Evolutionary conservation across 2,888 invertebrate species (phyloP), one percentile per base, ranked within the genome.

Genomic region (Sinopyrophorus schimmeli): DNA sequence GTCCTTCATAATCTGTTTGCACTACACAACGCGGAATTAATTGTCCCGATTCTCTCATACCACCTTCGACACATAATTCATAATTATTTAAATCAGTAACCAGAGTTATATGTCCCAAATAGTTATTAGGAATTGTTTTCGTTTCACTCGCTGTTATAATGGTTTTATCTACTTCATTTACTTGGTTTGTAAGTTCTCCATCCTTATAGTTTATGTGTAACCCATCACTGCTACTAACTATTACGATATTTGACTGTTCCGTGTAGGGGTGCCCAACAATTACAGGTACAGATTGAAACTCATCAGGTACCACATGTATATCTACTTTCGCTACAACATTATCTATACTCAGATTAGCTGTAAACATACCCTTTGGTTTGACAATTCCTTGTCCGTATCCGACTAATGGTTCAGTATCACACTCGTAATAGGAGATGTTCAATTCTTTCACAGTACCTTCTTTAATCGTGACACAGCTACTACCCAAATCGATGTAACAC

Each of bases 241-340:
- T 55, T 11, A 48, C 20, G 2, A 61, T 44, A 10, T 55, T 51
- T 2, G 44, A 30, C 26, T 61, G 53, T 21, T 60, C 58, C 3
- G 57, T 59, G 30, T 48, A 63, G 9, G 58, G 56, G 43, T 62
- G 61, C 3, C 59, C 59, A 12, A 62, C 48, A 24, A 62, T 26
- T 5, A 63, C 32, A 1, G 56, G 44, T 10, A 59, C 55, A 16
- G 40, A 37, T 43, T 60, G 60, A 4, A 41, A 43, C 6, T 55
- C 47, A 3, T 46, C 52, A 5, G 56, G 60, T 10, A 60, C 60
- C 2, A 61, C 50, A 10, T 54, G 47, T 7, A 55, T 42, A 18
- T 49, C 38, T 7, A 35, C 41, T 7, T 51, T 47, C 3, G 37
- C 47, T 5, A 31, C 6, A 28, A 51, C 47, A 30, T 34, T 27